These are phyloP conservation scores for Chloebia gouldiae DNA, from an alignment of 2,113 vertebrate genomes.

Conservation along the genomic window DNA sequence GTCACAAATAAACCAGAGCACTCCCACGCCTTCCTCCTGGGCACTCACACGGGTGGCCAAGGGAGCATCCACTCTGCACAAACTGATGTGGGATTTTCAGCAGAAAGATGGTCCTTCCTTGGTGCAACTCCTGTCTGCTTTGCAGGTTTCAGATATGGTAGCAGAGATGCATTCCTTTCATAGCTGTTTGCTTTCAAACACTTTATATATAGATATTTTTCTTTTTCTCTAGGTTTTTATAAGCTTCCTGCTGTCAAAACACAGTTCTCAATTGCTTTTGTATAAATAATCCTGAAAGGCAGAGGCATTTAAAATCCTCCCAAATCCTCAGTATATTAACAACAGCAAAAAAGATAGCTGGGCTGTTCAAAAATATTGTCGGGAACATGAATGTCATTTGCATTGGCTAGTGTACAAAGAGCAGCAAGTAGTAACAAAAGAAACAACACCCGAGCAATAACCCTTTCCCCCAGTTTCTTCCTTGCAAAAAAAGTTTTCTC, in stretches of 20 bases:
- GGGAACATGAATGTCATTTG: constrained; percentile 31
- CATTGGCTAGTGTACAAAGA: constrained; percentile 56
- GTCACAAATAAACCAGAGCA: neutral
- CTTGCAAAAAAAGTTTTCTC: constrained; percentile 27
- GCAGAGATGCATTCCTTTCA: constrained; percentile 21
- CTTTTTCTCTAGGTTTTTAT: constrained; percentile 6
- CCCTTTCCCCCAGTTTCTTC: neutral
- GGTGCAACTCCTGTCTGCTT: neutral
- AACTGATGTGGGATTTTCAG: neutral
- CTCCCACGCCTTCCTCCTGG: neutral
- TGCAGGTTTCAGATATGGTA: constrained; percentile 46
- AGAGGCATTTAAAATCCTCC: constrained; percentile 63
- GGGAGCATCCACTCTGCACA: constrained; percentile 13
- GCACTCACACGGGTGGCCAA: neutral
- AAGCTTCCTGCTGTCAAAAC: constrained; percentile 55
- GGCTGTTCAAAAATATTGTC: constrained; percentile 58
- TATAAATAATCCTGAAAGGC: constrained; percentile 63
- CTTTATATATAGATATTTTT: neutral
- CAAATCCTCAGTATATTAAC: constrained; percentile 55
- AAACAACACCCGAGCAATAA: constrained; percentile 28
- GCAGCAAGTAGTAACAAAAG: constrained; percentile 53
- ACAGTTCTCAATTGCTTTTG: constrained; percentile 58
- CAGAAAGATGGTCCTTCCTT: constrained; percentile 30
- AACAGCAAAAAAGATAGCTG: constrained; percentile 65
- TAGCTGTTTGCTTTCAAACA: constrained; percentile 36